These are phyloP conservation scores for Pseudopipra pipra DNA, from an alignment of 2,113 vertebrate genomes.

Conservation along the genomic window DNA sequence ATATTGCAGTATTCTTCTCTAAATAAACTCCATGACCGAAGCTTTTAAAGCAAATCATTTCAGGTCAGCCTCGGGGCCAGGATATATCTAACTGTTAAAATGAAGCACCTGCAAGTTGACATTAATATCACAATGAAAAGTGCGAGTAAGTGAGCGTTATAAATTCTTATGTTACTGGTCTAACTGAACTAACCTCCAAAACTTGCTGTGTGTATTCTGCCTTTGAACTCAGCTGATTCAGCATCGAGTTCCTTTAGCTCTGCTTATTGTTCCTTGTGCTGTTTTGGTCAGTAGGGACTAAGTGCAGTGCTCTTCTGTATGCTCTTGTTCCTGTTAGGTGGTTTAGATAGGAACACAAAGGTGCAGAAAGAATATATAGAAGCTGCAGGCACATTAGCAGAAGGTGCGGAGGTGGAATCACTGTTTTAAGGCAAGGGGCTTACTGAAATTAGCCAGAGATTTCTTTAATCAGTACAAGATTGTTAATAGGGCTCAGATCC, in stretches of 20 bases:
- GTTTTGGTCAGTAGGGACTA: neutral
- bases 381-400: neutral
- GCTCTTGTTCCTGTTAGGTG: fast-evolving
- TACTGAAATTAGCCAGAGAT: neutral
- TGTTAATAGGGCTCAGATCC: neutral
- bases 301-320: neutral
- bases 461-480: neutral
- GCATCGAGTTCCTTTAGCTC: neutral
- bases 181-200: neutral
- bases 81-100: neutral
- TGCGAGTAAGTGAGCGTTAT: neutral
- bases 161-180: neutral
- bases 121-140: neutral
- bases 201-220: neutral
- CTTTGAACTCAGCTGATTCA: neutral
- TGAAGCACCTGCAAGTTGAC: neutral
- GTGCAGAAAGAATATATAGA: neutral
- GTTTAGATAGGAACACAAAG: neutral
- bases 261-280: neutral
- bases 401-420: neutral
- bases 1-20: neutral
- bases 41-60: neutral
- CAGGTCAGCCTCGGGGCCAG: neutral
- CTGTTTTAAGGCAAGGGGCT: neutral
- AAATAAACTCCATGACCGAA: neutral